Base-by-base conservation (phyloP, 30 jellyfish, hydroid and myxozoan genomes). In the Hydractinia echinata region DNA sequence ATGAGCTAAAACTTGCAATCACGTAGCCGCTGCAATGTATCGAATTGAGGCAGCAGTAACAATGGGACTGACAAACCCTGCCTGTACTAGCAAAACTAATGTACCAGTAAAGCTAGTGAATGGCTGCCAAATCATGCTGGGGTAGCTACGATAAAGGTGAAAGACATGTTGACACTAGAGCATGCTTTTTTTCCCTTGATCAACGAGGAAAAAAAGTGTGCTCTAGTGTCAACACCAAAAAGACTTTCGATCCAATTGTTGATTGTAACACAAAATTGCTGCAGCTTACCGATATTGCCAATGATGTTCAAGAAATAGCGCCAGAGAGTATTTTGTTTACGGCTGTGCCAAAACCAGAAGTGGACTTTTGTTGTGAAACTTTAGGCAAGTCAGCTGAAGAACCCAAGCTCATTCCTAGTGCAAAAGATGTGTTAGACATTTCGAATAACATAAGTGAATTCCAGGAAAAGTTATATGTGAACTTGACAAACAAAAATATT, bases 21-120 rank as follows among this genome's bases (percentile, higher is more conserved):
- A 86, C 81, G 94, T 86, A 10, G 86, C 89, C 10, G 95, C 88
- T 51, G 86, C 94, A 53, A 54, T 86, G 13, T 81, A 53, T 56
- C 88, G 95, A 69, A 19, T 79, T 20, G 87, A 81, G 73, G 66
- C 86, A 18, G 90, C 95, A 51, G 53, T 69, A 44, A 76, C 88
- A 53, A n/a, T 66, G 72, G 92, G 95, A 16, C 77, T 86, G 19
- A 16, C 55, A 15, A 81, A 51, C 18, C 87, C 81, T n/a, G 84
- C 94, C 10, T 83, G 87, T 53, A 83, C 91, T 5, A n/a, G n/a
- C n/a, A n/a, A n/a, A n/a, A n/a, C n/a, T n/a, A n/a, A n/a, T 76
- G 81, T 55, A 79, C 84, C 14, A 56, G 66, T 79, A 14, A 6
- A 66, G 15, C 84, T 14, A 55, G 44, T 16, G 18, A 79, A 10